Evolutionary conservation across 35 echinoderm and acorn worm species (phyloP).

Genomic region (Holothuria glaberrima): DNA sequence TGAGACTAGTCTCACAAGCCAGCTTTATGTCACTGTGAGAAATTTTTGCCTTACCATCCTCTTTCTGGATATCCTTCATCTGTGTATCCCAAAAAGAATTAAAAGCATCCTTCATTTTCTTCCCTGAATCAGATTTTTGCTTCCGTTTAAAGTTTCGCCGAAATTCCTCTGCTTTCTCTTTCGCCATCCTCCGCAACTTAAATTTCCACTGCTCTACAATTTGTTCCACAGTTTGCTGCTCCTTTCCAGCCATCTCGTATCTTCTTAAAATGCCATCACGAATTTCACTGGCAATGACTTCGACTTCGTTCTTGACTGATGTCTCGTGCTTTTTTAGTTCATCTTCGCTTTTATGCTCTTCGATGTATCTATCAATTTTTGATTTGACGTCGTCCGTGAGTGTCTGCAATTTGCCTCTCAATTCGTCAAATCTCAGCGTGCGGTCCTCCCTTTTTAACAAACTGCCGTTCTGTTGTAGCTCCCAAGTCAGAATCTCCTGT

Average conservation of each 20-base stretch:
- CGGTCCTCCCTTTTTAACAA: not conserved
- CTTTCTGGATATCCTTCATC: not conserved
- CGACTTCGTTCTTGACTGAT: not conserved
- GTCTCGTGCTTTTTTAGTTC: not conserved
- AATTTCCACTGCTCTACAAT: constrained; percentile 3
- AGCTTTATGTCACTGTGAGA: not conserved
- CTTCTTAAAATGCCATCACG: not conserved
- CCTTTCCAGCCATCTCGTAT: not conserved
- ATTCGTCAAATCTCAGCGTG: not conserved
- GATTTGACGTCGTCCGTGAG: not conserved
- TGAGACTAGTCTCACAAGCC: not conserved
- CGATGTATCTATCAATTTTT: constrained; percentile 23
- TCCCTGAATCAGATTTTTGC: not conserved
- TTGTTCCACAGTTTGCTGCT: not conserved
- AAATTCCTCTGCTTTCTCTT: constrained; percentile 11
- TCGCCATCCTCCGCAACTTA: constrained; percentile 12
- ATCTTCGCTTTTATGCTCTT: constrained; percentile 3
- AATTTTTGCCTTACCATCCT: not conserved
- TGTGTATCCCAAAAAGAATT: not conserved
- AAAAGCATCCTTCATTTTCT: not conserved
- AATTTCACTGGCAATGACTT: constrained; percentile 2
- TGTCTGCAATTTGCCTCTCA: not conserved
- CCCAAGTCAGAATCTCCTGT: constrained; percentile 14
- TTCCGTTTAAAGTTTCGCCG: not conserved
- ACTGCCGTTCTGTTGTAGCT: not conserved